Conservation (phyloP, 2,797 vertebrate genomes). For the Lutjanus argentimaculatus region DNA sequence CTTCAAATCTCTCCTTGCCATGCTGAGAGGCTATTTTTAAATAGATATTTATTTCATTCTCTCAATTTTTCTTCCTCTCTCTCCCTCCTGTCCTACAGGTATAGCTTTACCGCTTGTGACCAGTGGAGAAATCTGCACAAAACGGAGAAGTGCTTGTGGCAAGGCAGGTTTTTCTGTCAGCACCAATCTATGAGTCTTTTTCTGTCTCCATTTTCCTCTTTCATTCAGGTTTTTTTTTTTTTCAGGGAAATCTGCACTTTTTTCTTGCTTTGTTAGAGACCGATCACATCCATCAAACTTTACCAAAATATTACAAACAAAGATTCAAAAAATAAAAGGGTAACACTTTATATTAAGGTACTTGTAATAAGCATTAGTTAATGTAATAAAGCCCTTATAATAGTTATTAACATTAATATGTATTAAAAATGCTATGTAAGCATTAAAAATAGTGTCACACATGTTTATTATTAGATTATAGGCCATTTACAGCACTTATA, state of each 20-base stretch:
- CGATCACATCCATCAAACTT: constrained; percentile 1
- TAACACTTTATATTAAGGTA: no score
- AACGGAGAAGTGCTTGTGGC: constrained; percentile 68
- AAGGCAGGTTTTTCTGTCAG: constrained; percentile 76
- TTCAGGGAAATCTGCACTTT: constrained; percentile 14
- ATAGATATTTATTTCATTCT: constrained; percentile 86
- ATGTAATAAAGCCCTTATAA: no score
- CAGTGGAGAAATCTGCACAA: constrained; percentile 71
- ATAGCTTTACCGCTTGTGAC: constrained; percentile 72
- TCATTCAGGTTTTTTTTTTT: constrained; percentile 29
- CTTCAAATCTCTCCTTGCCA: constrained; percentile 87
- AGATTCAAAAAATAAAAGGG: neutral
- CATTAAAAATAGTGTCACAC: no score
- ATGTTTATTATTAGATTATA: no score
- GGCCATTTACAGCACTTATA: no score
- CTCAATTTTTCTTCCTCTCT: constrained; percentile 75
- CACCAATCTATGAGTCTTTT: constrained; percentile 61
- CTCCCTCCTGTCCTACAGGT: constrained; percentile 66
- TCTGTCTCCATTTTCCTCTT: constrained; percentile 43
- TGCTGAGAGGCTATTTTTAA: constrained; percentile 89
- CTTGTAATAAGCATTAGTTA: no score
- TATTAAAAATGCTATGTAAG: no score
- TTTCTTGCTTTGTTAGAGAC: constrained; percentile 15
- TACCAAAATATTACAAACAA: constrained; percentile 25
- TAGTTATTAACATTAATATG: no score